These are phyloP conservation scores for Oreochromis grahami DNA, from an alignment of 2,797 vertebrate species.

Conservation along the genomic window DNA sequence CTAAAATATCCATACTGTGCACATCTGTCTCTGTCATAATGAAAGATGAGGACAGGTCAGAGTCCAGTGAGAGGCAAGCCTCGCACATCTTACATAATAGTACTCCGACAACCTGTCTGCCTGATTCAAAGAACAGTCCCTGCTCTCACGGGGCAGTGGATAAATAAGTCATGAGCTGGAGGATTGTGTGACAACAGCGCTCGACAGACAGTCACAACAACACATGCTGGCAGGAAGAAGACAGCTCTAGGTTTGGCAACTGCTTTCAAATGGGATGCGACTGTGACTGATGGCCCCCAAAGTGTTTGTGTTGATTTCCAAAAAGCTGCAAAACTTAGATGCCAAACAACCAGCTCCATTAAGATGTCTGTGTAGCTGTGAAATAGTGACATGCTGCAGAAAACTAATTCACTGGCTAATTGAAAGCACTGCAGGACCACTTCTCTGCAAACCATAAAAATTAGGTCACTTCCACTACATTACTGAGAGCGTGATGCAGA, in stretches of 20 bases:
- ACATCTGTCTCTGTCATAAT: neutral
- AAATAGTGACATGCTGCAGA: neutral
- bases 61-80: conserved; percentile 9
- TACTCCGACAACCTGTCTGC: conserved; percentile 22
- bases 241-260: conserved; percentile 31
- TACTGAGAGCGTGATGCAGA: neutral
- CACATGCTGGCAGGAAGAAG: conserved; percentile 31
- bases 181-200: conserved; percentile 64
- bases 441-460: conserved; percentile 26
- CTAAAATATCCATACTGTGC: neutral
- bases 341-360: neutral
- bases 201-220: conserved; percentile 40
- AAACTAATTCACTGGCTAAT: neutral
- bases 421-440: neutral
- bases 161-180: conserved; percentile 74
- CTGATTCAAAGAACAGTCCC: conserved; percentile 45
- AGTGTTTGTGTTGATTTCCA: neutral
- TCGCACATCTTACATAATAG: conserved; percentile 55
- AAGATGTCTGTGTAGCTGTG: neutral
- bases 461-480: conserved; percentile 48
- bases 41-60: conserved; percentile 11
- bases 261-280: conserved; percentile 7
- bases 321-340: neutral
- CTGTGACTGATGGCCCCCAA: neutral
- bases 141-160: conserved; percentile 37